phyloP scores from a whole-genome alignment of 2,797 vertebrate genomes.

The Orestias chungarensis region DNA sequence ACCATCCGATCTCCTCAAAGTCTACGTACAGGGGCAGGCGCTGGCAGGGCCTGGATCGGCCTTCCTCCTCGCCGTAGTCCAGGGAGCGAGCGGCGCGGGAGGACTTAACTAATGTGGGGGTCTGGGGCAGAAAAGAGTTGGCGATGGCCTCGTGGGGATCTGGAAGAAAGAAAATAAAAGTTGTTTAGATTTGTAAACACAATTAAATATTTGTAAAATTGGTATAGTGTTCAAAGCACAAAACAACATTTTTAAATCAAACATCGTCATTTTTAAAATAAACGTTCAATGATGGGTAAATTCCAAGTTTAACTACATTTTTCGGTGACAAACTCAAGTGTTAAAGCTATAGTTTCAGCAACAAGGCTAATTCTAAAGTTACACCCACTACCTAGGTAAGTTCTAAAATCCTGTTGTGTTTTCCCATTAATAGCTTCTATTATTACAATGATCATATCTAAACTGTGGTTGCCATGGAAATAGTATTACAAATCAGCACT shows the following conservation, averaged over 20 bases:
- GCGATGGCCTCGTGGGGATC: slow-evolving; percentile 45
- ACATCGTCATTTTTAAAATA: not conserved
- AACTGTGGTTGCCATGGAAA: not conserved
- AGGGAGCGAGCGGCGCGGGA: slow-evolving; percentile 79
- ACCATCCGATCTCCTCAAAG: slow-evolving; percentile 82
- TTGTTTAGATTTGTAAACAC: not conserved
- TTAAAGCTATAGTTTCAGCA: not conserved
- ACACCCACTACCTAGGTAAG: not conserved
- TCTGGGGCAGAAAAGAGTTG: slow-evolving; percentile 54
- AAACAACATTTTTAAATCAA: not conserved
- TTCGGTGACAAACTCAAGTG: not conserved
- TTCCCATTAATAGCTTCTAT: too few relatives aligned
- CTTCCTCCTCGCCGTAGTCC: slow-evolving; percentile 67
- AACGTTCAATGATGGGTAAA: not conserved
- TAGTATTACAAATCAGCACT: not conserved
- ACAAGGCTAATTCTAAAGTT: not conserved
- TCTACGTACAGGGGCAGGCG: slow-evolving; percentile 82
- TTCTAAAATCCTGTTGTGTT: too few relatives aligned
- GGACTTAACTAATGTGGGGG: slow-evolving; percentile 28
- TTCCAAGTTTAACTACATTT: not conserved
- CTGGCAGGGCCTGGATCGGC: slow-evolving; percentile 71
- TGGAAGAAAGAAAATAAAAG: slow-evolving; percentile 34
- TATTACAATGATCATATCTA: not conserved
- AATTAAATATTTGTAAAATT: not conserved
- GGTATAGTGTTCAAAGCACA: not conserved